phyloP scores from a whole-genome alignment of 2,113 vertebrate genomes.

The Alouatta palliata region DNA sequence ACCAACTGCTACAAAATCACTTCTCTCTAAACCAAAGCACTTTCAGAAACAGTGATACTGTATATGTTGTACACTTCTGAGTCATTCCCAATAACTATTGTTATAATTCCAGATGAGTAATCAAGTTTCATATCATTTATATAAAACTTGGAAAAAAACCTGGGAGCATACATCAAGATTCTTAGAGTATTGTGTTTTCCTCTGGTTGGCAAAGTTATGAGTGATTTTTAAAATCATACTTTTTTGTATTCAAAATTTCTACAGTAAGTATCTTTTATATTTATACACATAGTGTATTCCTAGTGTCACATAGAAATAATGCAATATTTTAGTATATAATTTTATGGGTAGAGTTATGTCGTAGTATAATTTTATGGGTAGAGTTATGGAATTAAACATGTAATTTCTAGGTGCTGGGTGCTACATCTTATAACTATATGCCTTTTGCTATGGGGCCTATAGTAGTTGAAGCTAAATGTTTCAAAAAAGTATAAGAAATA shows the following conservation, averaged over 20 bases:
- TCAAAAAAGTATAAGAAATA: not conserved
- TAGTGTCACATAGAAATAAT: not conserved
- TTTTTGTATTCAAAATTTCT: not conserved
- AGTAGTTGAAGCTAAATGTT: not conserved
- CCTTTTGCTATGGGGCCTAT: not conserved
- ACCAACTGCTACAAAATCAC: not conserved
- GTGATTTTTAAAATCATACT: not conserved
- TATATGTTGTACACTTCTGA: not conserved
- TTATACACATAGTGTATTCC: not conserved
- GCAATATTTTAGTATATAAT: not conserved
- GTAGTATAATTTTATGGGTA: not conserved
- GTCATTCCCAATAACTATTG: not conserved
- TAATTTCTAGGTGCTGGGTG: not conserved
- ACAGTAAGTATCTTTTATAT: not conserved
- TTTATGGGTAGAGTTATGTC: not conserved
- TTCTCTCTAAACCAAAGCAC: not conserved
- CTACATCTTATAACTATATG: not conserved
- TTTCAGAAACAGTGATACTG: not conserved
- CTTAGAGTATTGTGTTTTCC: not conserved
- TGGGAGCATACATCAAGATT: not conserved
- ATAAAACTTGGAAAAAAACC: not conserved
- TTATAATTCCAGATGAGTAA: not conserved
- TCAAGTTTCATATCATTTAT: not conserved
- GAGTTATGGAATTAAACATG: not conserved
- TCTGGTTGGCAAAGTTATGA: not conserved